phyloP scores from a whole-genome alignment of 2,888 invertebrate genomes.

The Acanthosepion pharaonis region DNA sequence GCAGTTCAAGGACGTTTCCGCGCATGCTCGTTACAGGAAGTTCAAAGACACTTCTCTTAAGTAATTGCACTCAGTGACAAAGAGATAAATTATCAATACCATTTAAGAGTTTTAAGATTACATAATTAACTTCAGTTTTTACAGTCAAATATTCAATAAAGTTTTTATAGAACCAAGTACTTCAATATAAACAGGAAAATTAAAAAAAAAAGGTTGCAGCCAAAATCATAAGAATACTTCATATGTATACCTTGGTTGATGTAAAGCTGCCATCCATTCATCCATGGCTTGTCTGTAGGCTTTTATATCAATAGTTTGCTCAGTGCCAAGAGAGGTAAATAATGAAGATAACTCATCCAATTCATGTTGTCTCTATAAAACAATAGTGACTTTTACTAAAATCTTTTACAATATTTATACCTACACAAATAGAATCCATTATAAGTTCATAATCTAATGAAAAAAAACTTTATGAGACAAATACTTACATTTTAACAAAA shows the following conservation, averaged over 20 bases:
- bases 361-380: background rate
- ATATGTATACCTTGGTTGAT: slow-evolving; percentile 25
- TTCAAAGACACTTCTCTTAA: too few relatives aligned
- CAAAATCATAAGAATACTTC: background rate
- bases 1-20: too few relatives aligned
- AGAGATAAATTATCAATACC: too few relatives aligned
- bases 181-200: background rate
- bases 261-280: slow-evolving; percentile 11
- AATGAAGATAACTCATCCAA: slow-evolving; percentile 35
- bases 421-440: background rate
- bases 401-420: background rate
- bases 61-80: too few relatives aligned
- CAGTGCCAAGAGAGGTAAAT: background rate
- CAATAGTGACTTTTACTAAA: background rate
- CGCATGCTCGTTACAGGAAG: too few relatives aligned
- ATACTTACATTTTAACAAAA: background rate
- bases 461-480: background rate
- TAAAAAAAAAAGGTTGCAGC: background rate
- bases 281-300: slow-evolving; percentile 16
- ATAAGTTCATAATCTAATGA: background rate
- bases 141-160: too few relatives aligned
- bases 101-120: too few relatives aligned
- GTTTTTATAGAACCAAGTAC: too few relatives aligned
- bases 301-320: background rate
- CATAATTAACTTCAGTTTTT: too few relatives aligned